These are phyloP conservation scores for Phrynocephalus vlangalii DNA, from an alignment of 2,797 vertebrate species.

Conservation along the genomic window DNA sequence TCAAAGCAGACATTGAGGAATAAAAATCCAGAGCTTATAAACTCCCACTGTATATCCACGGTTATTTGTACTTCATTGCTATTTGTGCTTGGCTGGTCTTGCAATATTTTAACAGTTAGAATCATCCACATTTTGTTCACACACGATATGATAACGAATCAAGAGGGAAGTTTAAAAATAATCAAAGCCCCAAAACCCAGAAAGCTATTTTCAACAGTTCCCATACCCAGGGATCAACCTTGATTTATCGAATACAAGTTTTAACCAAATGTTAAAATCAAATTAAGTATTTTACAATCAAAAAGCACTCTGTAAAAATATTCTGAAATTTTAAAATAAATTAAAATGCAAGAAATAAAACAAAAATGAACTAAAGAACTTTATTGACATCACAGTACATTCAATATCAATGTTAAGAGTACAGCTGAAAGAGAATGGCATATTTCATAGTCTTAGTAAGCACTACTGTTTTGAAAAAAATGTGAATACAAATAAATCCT, in stretches of 20 bases:
- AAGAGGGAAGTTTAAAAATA: constrained; percentile 64
- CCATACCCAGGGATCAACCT: constrained; percentile 59
- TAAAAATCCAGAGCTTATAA: constrained; percentile 71
- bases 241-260: constrained; percentile 54
- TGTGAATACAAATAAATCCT: constrained; percentile 89
- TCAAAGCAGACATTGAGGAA: constrained; percentile 67
- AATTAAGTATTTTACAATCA: constrained; percentile 77
- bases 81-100: constrained; percentile 66
- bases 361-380: constrained; percentile 86
- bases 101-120: constrained; percentile 68
- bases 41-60: constrained; percentile 61
- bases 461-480: constrained; percentile 85
- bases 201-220: constrained; percentile 58
- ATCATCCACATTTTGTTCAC: constrained; percentile 72
- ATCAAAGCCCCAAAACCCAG: constrained; percentile 48
- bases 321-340: constrained; percentile 77
- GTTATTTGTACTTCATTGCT: constrained; percentile 61
- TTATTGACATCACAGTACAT: constrained; percentile 89
- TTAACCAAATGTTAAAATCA: constrained; percentile 74
- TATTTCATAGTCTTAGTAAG: constrained; percentile 80
- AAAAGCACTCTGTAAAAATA: constrained; percentile 72
- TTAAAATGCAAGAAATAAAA: constrained; percentile 83
- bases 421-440: constrained; percentile 86
- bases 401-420: constrained; percentile 84
- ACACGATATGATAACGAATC: constrained; percentile 67